A percentile compares a stretch with the other conserved stretches of the same genome.
Conservation (phyloP, 37 sponge, comb jelly and placozoan genomes). For the Mnemiopsis leidyi region DNA sequence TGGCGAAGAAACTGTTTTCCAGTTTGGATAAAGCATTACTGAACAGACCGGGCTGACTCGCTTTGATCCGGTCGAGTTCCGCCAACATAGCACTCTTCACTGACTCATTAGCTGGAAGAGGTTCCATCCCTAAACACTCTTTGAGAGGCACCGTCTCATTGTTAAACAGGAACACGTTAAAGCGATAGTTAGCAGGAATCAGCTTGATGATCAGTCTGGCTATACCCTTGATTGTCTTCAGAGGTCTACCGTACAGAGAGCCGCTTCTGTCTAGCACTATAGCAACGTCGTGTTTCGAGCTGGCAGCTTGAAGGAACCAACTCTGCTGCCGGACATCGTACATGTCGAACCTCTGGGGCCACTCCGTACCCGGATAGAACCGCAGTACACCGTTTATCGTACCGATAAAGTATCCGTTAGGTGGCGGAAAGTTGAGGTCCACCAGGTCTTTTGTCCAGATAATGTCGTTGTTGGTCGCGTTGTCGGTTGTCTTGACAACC, state of each 20-base stretch:
- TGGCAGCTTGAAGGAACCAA: constrained; percentile 37
- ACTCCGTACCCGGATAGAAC: constrained; percentile 49
- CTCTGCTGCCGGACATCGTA: constrained; percentile 21
- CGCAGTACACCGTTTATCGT: constrained; percentile 54
- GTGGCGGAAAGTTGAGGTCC: background rate
- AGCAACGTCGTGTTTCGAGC: constrained; percentile 1
- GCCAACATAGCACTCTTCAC: background rate
- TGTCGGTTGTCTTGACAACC: background rate
- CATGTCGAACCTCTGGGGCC: constrained; percentile 55
- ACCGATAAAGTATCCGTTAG: constrained; percentile 11
- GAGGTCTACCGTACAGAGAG: constrained; percentile 19
- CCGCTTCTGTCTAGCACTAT: constrained; percentile 32
- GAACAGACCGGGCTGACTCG: constrained; percentile 7
- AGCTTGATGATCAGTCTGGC: constrained; percentile 32
- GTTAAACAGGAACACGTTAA: constrained; percentile 51
- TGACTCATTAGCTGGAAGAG: background rate
- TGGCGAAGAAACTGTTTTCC: background rate
- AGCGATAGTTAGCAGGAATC: background rate
- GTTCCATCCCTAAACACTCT: background rate
- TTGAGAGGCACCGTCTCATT: constrained; percentile 47
- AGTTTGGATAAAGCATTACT: background rate
- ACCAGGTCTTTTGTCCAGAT: background rate
- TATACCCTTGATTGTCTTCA: constrained; percentile 40
- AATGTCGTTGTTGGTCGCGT: background rate
- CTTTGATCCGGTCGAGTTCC: background rate